These are phyloP conservation scores for Palaemon carinicauda DNA, from an alignment of 1,140 invertebrate species.

Conservation along the genomic window DNA sequence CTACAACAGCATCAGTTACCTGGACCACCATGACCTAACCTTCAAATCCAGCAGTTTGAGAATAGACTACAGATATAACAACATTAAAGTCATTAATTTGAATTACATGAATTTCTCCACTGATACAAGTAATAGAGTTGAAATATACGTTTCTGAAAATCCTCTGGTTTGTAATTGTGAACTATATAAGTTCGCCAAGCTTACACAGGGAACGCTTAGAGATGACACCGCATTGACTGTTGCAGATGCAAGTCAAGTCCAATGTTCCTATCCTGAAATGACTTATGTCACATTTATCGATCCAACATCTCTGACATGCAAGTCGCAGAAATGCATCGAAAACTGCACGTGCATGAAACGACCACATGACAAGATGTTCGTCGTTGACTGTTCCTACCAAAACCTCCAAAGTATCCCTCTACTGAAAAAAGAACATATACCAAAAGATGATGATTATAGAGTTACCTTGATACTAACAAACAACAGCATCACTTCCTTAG, in stretches of 20 bases:
- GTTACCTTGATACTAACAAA: slow-evolving; percentile 58
- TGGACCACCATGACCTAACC: slow-evolving; percentile 10
- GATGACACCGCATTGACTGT: slow-evolving; percentile 62
- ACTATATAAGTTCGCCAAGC: slow-evolving; percentile 67
- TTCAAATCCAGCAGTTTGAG: slow-evolving; percentile 63
- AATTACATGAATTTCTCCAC: slow-evolving; percentile 51
- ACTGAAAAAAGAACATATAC: slow-evolving; percentile 61
- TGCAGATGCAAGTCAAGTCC: neutral
- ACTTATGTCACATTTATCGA: slow-evolving; percentile 61
- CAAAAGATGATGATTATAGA: slow-evolving; percentile 60
- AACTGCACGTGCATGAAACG: neutral
- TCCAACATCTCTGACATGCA: slow-evolving; percentile 64
- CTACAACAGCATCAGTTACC: slow-evolving; percentile 42
- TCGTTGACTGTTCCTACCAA: slow-evolving; percentile 69
- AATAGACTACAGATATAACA: slow-evolving; percentile 69
- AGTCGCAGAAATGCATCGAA: slow-evolving; percentile 61
- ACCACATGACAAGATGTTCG: slow-evolving; percentile 26
- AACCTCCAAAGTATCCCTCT: slow-evolving; percentile 61
- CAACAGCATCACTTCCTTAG: slow-evolving; percentile 56
- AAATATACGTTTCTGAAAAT: slow-evolving; percentile 67
- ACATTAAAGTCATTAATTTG: slow-evolving; percentile 67
- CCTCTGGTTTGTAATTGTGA: slow-evolving; percentile 75
- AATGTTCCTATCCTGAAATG: slow-evolving; percentile 20
- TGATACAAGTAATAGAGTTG: slow-evolving; percentile 37
- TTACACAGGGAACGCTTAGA: slow-evolving; percentile 64